Evolutionary conservation across 1,140 invertebrate species (phyloP).

Genomic region (Sitophilus oryzae): DNA sequence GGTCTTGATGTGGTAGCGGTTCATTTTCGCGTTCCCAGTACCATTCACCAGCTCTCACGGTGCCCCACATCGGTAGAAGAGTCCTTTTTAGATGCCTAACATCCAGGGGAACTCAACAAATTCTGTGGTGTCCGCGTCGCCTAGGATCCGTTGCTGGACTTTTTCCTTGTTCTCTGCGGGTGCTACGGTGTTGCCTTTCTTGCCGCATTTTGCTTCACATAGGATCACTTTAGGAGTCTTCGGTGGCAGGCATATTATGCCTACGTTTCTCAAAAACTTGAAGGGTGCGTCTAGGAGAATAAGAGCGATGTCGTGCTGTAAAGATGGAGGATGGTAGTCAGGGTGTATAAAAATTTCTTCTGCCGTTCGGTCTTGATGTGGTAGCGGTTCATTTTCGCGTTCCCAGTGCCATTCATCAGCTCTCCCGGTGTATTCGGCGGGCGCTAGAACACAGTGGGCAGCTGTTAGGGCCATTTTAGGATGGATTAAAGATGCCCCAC

Average conservation of each 20-base stretch:
- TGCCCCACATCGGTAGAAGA: constrained; percentile 33
- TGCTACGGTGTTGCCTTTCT: too few species aligned
- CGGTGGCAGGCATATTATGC: constrained; percentile 49
- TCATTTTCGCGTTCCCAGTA: constrained; percentile 70
- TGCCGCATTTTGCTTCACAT: constrained; percentile 61
- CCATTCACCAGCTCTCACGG: constrained; percentile 50
- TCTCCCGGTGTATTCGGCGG: constrained; percentile 41
- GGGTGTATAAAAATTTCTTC: too few species aligned
- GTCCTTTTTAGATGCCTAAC: constrained; percentile 33
- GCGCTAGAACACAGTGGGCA: too few species aligned
- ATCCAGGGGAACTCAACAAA: constrained; percentile 41
- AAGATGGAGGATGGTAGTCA: constrained; percentile 43
- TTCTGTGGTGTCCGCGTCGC: constrained; percentile 25
- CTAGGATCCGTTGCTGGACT: constrained; percentile 44
- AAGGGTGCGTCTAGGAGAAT: constrained; percentile 56
- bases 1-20: constrained; percentile 65
- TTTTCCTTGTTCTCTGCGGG: constrained; percentile 47
- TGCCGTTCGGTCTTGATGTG: too few species aligned
- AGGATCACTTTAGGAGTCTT: constrained; percentile 24
- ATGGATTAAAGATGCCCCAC: constrained; percentile 39
- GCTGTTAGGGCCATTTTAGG: too few species aligned
- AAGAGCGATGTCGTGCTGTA: constrained; percentile 66
- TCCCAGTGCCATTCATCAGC: constrained; percentile 56
- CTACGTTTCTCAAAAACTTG: constrained; percentile 46
- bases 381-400: too few species aligned